Evolutionary conservation across 2,888 invertebrate species (phyloP), one percentile per base, ranked within the genome.

Genomic region (Aquatica leii): DNA sequence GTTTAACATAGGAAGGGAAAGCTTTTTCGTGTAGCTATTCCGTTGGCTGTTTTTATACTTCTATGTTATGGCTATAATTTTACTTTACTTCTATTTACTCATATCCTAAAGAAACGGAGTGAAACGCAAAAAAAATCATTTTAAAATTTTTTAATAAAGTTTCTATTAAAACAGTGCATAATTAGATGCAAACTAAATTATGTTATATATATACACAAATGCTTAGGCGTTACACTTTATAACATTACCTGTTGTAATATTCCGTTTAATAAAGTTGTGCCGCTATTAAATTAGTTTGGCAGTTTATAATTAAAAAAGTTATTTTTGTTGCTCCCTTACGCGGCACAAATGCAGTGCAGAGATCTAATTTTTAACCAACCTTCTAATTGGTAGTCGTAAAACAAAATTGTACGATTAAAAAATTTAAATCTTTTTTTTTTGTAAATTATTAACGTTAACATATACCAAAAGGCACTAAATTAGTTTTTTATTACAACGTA

Each of bases 261-360:
- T 71, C 67, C 69, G 69, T 71, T 70, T 73, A 72, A 73, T 68
- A 72, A 76, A 74, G 74, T 73, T 72, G 67, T 67, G 59, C 61
- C 65, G 67, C 69, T 65, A 67, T 72, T 73, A 73, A 73, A 74
- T 73, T 72, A 73, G 73, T 74, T 75, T 71, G 65, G 55, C 71
- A 74, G 73, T 75, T 74, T 74, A 72, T 75, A 75, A 75, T 75
- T 75, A 75, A 75, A 75, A 75, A 75, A 75, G 73, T 75, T 75
- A 57, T 56, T 56, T 55, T 59, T 56, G 64, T 56, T 46, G 63
- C 24, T 49, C 49, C 55, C 63, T 50, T 20, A 20, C 63, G 55
- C 51, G 31, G 20, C 15, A 49, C 58, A 57, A 48, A 62, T 57
- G 58, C 53, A 35, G 50, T 49, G 41, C 50, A 21, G 58, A 35